phyloP scores from a whole-genome alignment of 2,113 vertebrate genomes.

The Hemicordylus capensis region DNA sequence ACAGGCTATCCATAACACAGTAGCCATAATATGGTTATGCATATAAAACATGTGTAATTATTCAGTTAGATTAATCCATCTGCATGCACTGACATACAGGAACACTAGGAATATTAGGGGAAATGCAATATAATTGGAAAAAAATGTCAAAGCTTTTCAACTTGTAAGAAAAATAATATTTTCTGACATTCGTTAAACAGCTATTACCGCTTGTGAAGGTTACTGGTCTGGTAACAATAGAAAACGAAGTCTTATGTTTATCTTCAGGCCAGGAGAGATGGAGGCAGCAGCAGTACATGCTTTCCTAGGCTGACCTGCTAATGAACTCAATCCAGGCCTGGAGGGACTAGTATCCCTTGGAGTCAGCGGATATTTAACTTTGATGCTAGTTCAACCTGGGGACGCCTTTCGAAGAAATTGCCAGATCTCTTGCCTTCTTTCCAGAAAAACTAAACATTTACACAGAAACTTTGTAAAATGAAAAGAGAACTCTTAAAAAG shows the following conservation, averaged over 20 bases:
- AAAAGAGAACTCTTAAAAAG: neutral
- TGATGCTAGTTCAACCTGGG: slow-evolving; percentile 59
- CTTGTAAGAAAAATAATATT: slow-evolving; percentile 37
- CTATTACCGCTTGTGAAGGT: slow-evolving; percentile 49
- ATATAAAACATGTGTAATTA: neutral
- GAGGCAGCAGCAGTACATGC: slow-evolving; percentile 60
- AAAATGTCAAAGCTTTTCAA: slow-evolving; percentile 57
- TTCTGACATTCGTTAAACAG: slow-evolving; percentile 64
- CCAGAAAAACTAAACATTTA: slow-evolving; percentile 40
- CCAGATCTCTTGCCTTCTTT: slow-evolving; percentile 30
- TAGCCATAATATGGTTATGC: neutral
- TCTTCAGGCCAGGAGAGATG: slow-evolving; percentile 62
- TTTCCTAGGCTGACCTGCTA: slow-evolving; percentile 71
- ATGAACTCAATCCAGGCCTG: slow-evolving; percentile 72
- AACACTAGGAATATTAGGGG: neutral
- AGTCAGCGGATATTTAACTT: slow-evolving; percentile 74
- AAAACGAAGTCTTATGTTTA: slow-evolving; percentile 65
- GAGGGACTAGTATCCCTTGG: slow-evolving; percentile 63
- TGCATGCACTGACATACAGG: slow-evolving; percentile 21
- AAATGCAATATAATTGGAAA: slow-evolving; percentile 35
- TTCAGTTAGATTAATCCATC: neutral
- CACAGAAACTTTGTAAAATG: neutral
- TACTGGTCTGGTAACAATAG: slow-evolving; percentile 51
- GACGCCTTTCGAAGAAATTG: slow-evolving; percentile 64
- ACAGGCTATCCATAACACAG: neutral